A percentile compares a stretch with the other conserved stretches of the same genome.
Conservation (phyloP, 2,797 vertebrate species). For the Menidia menidia region DNA sequence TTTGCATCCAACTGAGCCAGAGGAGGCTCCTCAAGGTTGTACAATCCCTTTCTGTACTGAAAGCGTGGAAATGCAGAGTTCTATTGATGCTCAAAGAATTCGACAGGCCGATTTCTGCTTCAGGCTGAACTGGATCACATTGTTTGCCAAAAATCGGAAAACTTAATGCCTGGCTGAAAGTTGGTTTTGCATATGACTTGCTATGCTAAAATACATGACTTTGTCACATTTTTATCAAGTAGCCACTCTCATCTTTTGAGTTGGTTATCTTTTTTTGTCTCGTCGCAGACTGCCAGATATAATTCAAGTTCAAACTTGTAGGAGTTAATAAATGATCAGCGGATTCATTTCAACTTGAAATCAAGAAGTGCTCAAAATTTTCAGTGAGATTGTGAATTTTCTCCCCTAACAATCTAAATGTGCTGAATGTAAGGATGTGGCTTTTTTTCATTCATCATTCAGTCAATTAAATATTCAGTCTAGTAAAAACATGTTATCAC, state of each 20-base stretch:
- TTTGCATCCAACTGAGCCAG: slow-evolving; percentile 10
- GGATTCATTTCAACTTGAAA: slow-evolving; percentile 15
- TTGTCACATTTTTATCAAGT: slow-evolving; percentile 36
- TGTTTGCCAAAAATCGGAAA: slow-evolving; percentile 10
- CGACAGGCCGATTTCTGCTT: slow-evolving; percentile 4
- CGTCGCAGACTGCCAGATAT: neutral
- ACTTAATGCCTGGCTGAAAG: neutral
- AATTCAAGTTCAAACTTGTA: slow-evolving; percentile 16
- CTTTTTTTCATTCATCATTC: neutral
- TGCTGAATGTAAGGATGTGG: neutral
- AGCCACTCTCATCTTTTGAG: slow-evolving; percentile 38
- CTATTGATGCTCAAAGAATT: slow-evolving; percentile 1
- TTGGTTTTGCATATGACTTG: slow-evolving; percentile 11
- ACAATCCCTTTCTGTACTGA: slow-evolving; percentile 31
- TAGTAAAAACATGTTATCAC: neutral
- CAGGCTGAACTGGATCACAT: slow-evolving; percentile 10
- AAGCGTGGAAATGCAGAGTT: slow-evolving; percentile 18
- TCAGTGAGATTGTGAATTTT: neutral
- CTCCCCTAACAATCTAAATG: neutral
- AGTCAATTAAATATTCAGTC: neutral
- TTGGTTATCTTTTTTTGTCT: slow-evolving; percentile 13
- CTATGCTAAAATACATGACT: slow-evolving; percentile 31
- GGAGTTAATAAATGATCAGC: neutral
- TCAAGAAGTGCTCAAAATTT: neutral
- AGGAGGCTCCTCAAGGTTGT: slow-evolving; percentile 19